A percentile compares a stretch with the other conserved stretches of the same genome.
phyloP scores from a whole-genome alignment of 2,797 vertebrate genomes.

The Poecilia picta region DNA sequence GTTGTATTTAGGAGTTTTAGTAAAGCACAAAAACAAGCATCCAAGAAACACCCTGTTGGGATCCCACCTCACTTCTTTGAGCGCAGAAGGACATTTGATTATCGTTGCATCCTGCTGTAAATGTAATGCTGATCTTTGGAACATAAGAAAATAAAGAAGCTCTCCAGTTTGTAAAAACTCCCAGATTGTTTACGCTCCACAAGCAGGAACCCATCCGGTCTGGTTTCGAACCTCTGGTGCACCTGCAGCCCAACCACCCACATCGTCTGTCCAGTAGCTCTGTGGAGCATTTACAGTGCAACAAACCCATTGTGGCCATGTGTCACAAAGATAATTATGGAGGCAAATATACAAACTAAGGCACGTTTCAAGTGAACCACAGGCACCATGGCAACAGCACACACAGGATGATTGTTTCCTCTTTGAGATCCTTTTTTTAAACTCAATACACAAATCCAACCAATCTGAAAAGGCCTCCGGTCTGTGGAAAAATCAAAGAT shows the following conservation, averaged over 20 bases:
- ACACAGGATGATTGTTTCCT: conserved; percentile 48
- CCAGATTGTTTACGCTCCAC: not conserved
- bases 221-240: not conserved
- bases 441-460: conserved; percentile 38
- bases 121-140: not conserved
- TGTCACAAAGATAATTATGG: conserved; percentile 30
- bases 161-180: not conserved
- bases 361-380: conserved; percentile 33
- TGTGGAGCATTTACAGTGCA: not conserved
- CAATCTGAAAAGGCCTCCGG: conserved; percentile 39
- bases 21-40: not conserved
- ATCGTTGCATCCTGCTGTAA: not conserved
- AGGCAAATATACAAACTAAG: conserved; percentile 50
- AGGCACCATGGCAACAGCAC: conserved; percentile 71
- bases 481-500: conserved; percentile 19
- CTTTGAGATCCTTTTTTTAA: conserved; percentile 26
- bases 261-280: not conserved
- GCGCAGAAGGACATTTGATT: not conserved
- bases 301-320: not conserved
- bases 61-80: not conserved
- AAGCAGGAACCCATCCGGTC: not conserved
- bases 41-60: not conserved
- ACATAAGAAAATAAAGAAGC: not conserved
- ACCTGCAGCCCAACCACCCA: not conserved
- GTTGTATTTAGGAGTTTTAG: not conserved